These are phyloP conservation scores for Thecophora atra DNA, from an alignment of 2,888 invertebrate genomes.

Conservation along the genomic window DNA sequence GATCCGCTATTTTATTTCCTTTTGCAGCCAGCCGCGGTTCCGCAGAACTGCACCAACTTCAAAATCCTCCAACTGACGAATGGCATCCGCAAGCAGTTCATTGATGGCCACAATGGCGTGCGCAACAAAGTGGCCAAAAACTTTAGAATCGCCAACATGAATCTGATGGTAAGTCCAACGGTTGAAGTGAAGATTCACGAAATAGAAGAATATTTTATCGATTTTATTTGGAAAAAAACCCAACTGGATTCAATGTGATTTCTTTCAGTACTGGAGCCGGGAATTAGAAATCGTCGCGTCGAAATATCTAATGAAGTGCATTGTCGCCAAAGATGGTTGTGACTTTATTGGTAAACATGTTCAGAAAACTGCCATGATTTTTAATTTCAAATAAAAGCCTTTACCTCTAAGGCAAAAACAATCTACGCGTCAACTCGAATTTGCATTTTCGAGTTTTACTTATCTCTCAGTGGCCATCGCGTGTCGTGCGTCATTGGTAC, in stretches of 20 bases:
- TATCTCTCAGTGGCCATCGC: slow-evolving; percentile 44
- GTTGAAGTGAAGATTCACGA: slow-evolving; percentile 39
- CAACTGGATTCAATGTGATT: background rate
- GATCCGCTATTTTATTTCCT: background rate
- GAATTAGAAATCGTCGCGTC: slow-evolving; percentile 44
- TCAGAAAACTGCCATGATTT: background rate
- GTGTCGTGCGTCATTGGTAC: slow-evolving; percentile 48
- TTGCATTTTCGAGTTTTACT: slow-evolving; percentile 38
- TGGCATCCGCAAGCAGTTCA: slow-evolving; percentile 27
- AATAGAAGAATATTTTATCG: background rate
- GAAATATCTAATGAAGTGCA: slow-evolving; percentile 42
- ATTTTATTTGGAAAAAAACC: background rate
- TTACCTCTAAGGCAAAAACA: slow-evolving; percentile 20
- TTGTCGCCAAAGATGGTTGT: slow-evolving; percentile 41
- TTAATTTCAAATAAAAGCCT: background rate
- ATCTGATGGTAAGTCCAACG: slow-evolving; percentile 46
- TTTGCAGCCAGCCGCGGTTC: background rate
- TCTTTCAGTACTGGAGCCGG: slow-evolving; percentile 48
- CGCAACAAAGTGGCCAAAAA: slow-evolving; percentile 44
- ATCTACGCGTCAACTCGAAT: slow-evolving; percentile 45
- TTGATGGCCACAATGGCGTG: slow-evolving; percentile 50
- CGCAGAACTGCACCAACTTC: background rate
- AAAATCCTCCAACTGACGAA: background rate
- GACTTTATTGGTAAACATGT: slow-evolving; percentile 42
- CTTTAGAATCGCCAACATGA: slow-evolving; percentile 49